Evolutionary conservation across 2,888 invertebrate species (phyloP).

Genomic region (Dinocampus coccinellae): DNA sequence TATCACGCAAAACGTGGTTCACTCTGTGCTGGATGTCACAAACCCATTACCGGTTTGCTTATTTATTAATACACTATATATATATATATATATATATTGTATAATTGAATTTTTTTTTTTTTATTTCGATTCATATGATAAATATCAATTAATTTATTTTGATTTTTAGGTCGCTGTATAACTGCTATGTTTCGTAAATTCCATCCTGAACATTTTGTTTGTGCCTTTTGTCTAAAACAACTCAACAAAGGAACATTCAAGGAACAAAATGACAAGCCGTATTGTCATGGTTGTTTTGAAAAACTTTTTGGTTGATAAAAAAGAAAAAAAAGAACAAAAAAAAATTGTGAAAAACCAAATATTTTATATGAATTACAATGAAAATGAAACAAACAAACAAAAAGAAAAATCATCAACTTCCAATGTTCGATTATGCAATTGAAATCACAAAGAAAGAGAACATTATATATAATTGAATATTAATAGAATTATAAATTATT

Average conservation of each 20-base stretch:
- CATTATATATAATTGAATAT: not conserved
- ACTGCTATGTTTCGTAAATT: constrained; percentile 99
- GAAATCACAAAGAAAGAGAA: not conserved
- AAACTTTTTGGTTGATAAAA: constrained; percentile 84
- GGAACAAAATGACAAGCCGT: constrained; percentile 98
- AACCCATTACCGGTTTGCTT: constrained; percentile 86
- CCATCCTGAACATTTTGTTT: constrained; percentile 99
- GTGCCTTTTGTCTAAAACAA: constrained; percentile 98
- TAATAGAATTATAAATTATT: not conserved
- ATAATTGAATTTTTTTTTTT: too few relatives aligned
- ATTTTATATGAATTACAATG: not conserved
- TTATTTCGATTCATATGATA: too few relatives aligned
- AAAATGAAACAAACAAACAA: not conserved
- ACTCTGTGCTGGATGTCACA: constrained; percentile 97
- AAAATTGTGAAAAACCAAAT: too few relatives aligned
- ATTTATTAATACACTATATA: too few relatives aligned
- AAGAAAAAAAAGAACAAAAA: too few relatives aligned
- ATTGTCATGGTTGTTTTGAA: constrained; percentile 97
- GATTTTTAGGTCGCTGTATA: constrained; percentile 85
- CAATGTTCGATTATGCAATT: not conserved
- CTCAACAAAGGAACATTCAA: constrained; percentile 99
- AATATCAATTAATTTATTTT: constrained; percentile 33
- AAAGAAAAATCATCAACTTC: not conserved
- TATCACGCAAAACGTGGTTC: constrained; percentile 98
- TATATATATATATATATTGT: constrained; percentile 52